Conservation (phyloP, 2,113 vertebrate species). For the Vidua macroura region DNA sequence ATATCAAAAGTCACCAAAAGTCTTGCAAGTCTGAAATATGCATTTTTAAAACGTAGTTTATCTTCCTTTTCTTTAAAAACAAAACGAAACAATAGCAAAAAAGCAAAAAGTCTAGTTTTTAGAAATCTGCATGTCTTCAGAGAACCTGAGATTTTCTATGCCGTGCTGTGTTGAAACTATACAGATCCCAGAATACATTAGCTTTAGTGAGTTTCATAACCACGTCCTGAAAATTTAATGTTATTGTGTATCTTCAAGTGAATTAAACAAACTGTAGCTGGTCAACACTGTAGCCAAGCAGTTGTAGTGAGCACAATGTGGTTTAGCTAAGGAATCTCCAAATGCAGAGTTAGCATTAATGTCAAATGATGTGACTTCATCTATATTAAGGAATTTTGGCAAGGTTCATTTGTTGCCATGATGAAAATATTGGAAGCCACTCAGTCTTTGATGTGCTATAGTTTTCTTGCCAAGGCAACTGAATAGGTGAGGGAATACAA, state of each 20-base stretch:
- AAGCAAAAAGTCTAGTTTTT: background rate
- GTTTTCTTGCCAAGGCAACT: background rate
- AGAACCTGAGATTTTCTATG: background rate
- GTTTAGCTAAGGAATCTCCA: background rate
- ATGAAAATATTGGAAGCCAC: constrained; percentile 5
- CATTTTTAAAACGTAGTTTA: background rate
- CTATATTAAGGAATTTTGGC: constrained; percentile 3
- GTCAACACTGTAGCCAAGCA: background rate
- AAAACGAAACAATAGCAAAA: background rate
- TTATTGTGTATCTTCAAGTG: background rate
- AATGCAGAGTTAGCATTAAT: background rate
- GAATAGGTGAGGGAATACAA: background rate
- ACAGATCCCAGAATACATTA: background rate
- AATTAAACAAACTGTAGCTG: background rate
- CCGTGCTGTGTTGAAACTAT: background rate
- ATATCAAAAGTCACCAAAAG: background rate
- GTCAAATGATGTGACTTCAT: background rate
- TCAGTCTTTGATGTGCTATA: background rate
- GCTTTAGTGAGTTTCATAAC: background rate
- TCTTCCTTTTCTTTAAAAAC: background rate
- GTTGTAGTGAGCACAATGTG: background rate
- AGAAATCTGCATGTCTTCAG: background rate
- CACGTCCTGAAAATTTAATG: background rate
- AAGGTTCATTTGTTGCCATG: background rate
- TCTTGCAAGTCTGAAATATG: background rate